Evolutionary conservation across 2,113 vertebrate species (phyloP), one percentile per base, ranked within the genome.

Genomic region (Gymnarchus niloticus): DNA sequence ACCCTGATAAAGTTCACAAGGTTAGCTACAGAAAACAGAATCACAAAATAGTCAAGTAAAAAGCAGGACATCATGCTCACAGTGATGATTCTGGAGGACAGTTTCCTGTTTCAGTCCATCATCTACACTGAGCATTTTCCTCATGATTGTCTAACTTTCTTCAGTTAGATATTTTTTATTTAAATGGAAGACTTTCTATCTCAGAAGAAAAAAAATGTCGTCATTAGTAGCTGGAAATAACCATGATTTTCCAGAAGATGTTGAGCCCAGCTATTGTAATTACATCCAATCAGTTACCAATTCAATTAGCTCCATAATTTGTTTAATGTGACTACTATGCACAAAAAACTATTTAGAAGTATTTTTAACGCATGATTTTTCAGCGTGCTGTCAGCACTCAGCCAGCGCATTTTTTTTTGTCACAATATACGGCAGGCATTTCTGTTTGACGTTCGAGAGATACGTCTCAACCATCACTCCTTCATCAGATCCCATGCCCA

Each of bases 291-390:
- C n/a, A 57, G 52, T 85, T 78, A 44, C 23, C 33, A 25, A 28
- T 76, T 52, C 14, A 17, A 46, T 85, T 25, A 48, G 14, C 14
- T n/a, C 44, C 37, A 25, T 85, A 85, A 85, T 48, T 85, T 69
- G 33, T 33, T 69, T 56, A 10, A 23, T 48, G 73, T 80, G 73
- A 44, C 51, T 48, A 57, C 21, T 51, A 52, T 37, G n/a, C 51
- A 56, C 52, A 44, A 33, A 46, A 56, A 85, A 17, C 52, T 78
- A 48, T 59, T 85, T 41, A 56, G 69, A 85, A 33, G 54, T 85
- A 78, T 37, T 78, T 25, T 19, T 37, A 48, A 85, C 61, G 54
- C 33, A 76, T 76, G 25, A 57, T 78, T 48, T 57, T 78, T 33
- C 73, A 85, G 73, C 3, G 69, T 57, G 21, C 52, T 48, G 73